Evolutionary conservation across 2,797 vertebrate genomes (phyloP), one percentile per base, ranked within the genome.

Genomic region (Alosa sapidissima): DNA sequence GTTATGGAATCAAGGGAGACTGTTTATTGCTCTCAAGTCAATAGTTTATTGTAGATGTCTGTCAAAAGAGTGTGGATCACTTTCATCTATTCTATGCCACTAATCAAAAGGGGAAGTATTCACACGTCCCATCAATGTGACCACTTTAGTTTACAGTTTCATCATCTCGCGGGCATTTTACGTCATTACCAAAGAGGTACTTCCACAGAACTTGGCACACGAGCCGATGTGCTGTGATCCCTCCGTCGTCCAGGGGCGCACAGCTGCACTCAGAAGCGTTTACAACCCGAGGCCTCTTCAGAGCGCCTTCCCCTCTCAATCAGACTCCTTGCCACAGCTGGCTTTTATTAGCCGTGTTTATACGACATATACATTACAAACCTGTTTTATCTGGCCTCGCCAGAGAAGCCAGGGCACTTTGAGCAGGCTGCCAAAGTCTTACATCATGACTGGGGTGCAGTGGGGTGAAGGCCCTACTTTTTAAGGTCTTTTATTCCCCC

Each of bases 401-500:
- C 19, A 24, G 81, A 58, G 54, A n/a, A 81, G 81, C 14, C 52
- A 52, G 51, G 68, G 82, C 47, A 58, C 87, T 89, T 87, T 88
- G 81, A 87, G 62, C 82, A 5, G 45, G n/a, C 72, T 90, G 86
- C 88, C 89, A 87, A 60, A 72, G 82, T 45, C 82, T 88, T 87
- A 82, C 84, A 62, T 88, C 88, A 90, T 85, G 51, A 82, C 54
- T 36, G 81, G 33, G 81, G 49, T 75, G 36, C 72, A 78, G 33
- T 33, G 48, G 49, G 81, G 60, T 85, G 78, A 84, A 83, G 49
- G 51, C 84, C 21, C 33, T 51, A 24, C 81, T 84, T 86, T 85
- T 86, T 85, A 82, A 88, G 84, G 81, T 83, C 72, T 84, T 10
- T 21, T 6, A 19, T 47, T 36, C 14, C 36, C 36, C 72, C 41